Percentiles rank a stretch among this genome's conserved stretches.
Evolutionary conservation across 2,888 invertebrate species (phyloP).

Genomic region (Galerucella nymphaeae): DNA sequence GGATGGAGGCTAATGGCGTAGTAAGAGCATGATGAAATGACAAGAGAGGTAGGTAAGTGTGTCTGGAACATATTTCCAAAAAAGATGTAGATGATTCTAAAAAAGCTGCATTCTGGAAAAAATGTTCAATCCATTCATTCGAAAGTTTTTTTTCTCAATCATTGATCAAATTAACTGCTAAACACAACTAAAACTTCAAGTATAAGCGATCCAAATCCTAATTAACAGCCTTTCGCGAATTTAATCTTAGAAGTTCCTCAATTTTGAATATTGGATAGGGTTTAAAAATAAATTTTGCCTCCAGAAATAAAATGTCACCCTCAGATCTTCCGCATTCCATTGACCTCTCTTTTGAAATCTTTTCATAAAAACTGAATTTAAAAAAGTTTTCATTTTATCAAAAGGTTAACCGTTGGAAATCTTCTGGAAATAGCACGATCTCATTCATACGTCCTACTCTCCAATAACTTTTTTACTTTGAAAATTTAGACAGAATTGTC

Average conservation of each 20-base stretch:
- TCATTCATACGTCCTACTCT: background rate
- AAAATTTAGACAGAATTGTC: conserved; percentile 3
- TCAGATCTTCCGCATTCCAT: background rate
- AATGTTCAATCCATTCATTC: too few species aligned
- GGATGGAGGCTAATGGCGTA: too few species aligned
- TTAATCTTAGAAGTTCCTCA: background rate
- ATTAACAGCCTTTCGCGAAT: background rate
- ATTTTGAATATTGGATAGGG: background rate
- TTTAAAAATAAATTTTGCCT: background rate
- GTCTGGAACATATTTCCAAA: too few species aligned
- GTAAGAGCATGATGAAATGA: too few species aligned
- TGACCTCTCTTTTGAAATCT: background rate
- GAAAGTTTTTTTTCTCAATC: too few species aligned
- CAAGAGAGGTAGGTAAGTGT: too few species aligned
- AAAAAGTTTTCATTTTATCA: background rate
- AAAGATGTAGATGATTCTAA: too few species aligned
- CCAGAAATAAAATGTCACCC: background rate
- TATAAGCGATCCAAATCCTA: too few species aligned
- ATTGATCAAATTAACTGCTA: too few species aligned
- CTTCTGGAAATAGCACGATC: background rate
- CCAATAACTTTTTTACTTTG: background rate
- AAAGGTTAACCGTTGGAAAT: background rate
- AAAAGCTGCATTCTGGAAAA: too few species aligned
- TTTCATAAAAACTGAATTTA: background rate
- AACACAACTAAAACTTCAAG: too few species aligned